These are phyloP conservation scores for Taurulus bubalis DNA, from an alignment of 2,113 vertebrate genomes.

Conservation along the genomic window DNA sequence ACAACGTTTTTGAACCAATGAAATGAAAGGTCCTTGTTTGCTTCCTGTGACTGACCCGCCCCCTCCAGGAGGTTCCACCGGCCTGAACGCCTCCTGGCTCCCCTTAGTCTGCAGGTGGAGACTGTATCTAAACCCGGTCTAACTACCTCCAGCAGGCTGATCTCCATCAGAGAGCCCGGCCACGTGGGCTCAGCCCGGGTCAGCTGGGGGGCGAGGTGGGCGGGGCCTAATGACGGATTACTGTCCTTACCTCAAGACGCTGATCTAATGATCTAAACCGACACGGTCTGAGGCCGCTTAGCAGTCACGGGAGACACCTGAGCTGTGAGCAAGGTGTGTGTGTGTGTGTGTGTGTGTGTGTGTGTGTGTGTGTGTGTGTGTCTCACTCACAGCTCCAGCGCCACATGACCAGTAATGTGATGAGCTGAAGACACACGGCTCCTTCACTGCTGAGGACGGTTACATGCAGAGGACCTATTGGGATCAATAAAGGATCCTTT, in stretches of 20 bases:
- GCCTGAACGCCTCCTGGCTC: neutral
- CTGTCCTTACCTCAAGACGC: constrained; percentile 7
- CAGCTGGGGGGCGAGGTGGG: neutral
- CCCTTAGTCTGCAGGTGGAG: too few relatives aligned
- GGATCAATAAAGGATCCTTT: too few relatives aligned
- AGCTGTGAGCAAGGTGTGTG: constrained; percentile 4
- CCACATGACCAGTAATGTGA: too few relatives aligned
- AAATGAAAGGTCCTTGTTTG: neutral
- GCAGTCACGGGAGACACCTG: constrained; percentile 7
- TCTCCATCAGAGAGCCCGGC: neutral
- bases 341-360: neutral
- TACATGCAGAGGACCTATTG: too few relatives aligned
- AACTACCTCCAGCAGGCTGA: constrained; percentile 5
- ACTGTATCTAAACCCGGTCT: constrained; percentile 10
- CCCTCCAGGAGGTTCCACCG: too few relatives aligned
- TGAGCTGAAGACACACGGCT: too few relatives aligned
- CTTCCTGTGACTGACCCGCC: neutral
- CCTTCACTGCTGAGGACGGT: too few relatives aligned
- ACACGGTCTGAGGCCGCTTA: constrained; percentile 45
- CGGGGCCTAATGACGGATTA: constrained; percentile 33
- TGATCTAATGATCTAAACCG: constrained; percentile 20
- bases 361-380: constrained; percentile 13
- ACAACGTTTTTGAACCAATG: neutral
- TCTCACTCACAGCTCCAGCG: too few relatives aligned
- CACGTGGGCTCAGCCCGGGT: neutral